Base-by-base conservation (phyloP, 1,140 invertebrate genomes). In the Sinonovacula constricta region DNA sequence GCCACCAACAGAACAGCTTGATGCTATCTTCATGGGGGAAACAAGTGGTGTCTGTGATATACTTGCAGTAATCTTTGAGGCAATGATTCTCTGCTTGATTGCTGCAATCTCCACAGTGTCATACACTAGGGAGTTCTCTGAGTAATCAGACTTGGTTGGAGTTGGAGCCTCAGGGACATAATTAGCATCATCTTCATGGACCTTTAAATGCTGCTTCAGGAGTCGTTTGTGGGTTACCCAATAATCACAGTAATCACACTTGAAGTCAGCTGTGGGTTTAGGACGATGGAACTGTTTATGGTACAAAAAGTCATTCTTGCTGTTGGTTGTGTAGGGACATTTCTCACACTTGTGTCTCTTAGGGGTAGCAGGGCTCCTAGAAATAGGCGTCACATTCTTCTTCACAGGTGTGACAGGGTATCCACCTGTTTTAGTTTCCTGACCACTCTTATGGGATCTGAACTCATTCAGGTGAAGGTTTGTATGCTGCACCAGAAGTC, bases 261-360 rank as follows among this genome's bases (percentile, higher is more conserved):
- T 95, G 89, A 95, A 96, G 30, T 94, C 94, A 30, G 88, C 88
- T n/a, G 85, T 82, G 12, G 85, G 82, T 65, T 94, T 93, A 5
- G 94, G 93, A 51, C 95, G 93, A 87, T 97, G 96, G 86, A 97
- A 95, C 87, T 97, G 95, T 82, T 95, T 95, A 83, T 97, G 95
- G 88, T 96, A 96, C 80, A 95, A 93, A 85, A 94, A 95, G 87
- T 97, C 95, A 53, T 95, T 95, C 88, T 95, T 95, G 86, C 94
- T 96, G 85, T 95, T 95, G 31, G 85, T 85, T 22, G 82, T 76
- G 82, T 87, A 86, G 12, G 89, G 86, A 87, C 89, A 88, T 83
- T 87, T 91, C 80, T 84, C 89, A 89, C 88, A 93, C 83, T 18
- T 88, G 62, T 81, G 87, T n/a, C 82, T 63, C 54, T 85, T 86